Base-by-base conservation (phyloP, 2,113 vertebrate species). In the Eulemur macaco region DNA sequence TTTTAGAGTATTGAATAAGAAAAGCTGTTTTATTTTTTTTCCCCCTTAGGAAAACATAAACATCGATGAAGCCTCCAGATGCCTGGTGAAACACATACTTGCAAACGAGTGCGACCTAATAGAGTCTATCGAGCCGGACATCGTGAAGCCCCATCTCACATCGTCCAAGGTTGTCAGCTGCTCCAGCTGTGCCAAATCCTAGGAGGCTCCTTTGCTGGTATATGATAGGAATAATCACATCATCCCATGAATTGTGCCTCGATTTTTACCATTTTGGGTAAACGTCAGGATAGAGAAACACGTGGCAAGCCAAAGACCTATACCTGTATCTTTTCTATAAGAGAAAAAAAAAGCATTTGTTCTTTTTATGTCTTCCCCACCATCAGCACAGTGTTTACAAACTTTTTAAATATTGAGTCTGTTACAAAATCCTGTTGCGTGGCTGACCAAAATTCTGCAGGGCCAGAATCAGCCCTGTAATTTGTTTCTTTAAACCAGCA, bases 31-130 rank as follows among this genome's bases (percentile, higher is more conserved):
- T 60, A 11, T 88, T 54, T 73, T 90, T 97, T 91, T 97, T 68
- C 23, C 18, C 18, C 80, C 97, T 34, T 96, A 99, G 99, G 99
- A 99, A 97, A 99, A 99, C 71, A 98, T 99, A 97, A 99, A 99
- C 98, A 99, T 99, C 69, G 98, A 98, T 0, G 99, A 99, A 98
- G 99, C 99, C 50, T 99, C 99, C 90, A 99, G 99, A 98, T 99
- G 99, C 98, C 98, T 99, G 95, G 99, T 99, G 97, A 99, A 99
- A 96, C 99, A 99, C 97, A 99, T 99, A 91, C 99, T 99, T 96
- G 99, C 99, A 34, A 99, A 98, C 2, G 99, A 99, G 97, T 99
- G 99, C 37, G 99, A 99, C 96, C 98, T 99, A 89, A 97, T 99
- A 97, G 99, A 99, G 94, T 98, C 98, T 0, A 96, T 99, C 37